Conservation (phyloP, 2,888 invertebrate species). For the Andrena hattorfiana region DNA sequence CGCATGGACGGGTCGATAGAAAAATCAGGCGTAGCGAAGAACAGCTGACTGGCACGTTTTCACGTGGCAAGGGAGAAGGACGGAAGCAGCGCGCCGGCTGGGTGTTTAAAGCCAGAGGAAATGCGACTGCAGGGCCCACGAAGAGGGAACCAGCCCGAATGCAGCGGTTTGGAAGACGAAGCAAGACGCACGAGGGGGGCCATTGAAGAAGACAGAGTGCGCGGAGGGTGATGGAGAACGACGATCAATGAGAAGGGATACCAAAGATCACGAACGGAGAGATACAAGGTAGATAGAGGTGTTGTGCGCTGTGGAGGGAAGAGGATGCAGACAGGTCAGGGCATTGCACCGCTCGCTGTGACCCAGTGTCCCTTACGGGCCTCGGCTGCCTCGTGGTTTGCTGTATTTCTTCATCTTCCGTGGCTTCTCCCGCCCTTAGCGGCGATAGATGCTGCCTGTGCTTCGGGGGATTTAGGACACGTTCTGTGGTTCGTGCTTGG, state of each 20-base stretch:
- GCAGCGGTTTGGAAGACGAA: constrained; percentile 15
- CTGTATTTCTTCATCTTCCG: constrained; percentile 22
- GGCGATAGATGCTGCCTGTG: background rate
- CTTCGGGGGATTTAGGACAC: too few relatives aligned
- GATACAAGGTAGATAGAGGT: constrained; percentile 36
- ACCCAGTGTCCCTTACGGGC: constrained; percentile 77
- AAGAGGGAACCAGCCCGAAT: constrained; percentile 28
- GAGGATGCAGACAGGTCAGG: constrained; percentile 73
- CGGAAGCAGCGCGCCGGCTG: constrained; percentile 30
- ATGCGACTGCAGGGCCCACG: background rate
- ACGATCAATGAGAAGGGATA: constrained; percentile 49
- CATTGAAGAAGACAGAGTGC: constrained; percentile 20
- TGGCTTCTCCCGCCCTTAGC: background rate
- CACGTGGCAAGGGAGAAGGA: constrained; percentile 29
- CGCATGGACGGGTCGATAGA: constrained; percentile 31
- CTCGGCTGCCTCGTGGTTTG: constrained; percentile 49
- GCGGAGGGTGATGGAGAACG: background rate
- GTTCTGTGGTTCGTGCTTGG: too few relatives aligned
- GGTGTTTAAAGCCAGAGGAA: constrained; percentile 40
- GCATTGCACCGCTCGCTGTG: constrained; percentile 80
- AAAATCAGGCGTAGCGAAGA: constrained; percentile 48
- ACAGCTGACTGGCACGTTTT: constrained; percentile 65
- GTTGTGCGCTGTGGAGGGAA: constrained; percentile 17
- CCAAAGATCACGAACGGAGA: constrained; percentile 37
- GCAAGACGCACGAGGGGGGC: background rate